phyloP scores from a whole-genome alignment of 2,888 invertebrate genomes.

The Morpho achilles region DNA sequence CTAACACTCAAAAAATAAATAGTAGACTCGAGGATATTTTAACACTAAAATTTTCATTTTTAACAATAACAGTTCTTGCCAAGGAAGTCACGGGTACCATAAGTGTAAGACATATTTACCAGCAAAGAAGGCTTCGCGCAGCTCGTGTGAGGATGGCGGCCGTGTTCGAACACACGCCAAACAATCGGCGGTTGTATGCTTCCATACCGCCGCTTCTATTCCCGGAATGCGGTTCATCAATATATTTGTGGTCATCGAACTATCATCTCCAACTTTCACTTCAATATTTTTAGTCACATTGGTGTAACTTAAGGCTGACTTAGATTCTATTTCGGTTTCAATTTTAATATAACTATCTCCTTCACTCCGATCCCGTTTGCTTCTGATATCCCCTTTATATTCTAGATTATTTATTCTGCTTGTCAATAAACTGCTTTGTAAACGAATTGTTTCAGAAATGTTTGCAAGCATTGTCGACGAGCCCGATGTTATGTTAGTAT shows the following conservation, averaged over 20 bases:
- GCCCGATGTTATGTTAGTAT: conserved; percentile 11
- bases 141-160: conserved; percentile 64
- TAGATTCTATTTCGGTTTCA: conserved; percentile 6
- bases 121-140: conserved; percentile 71
- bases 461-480: conserved; percentile 2
- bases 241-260: conserved; percentile 5
- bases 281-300: conserved; percentile 6
- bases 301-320: conserved; percentile 8
- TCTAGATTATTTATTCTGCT: neutral
- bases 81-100: too few species aligned
- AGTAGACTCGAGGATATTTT: too few species aligned
- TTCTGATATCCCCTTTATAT: neutral
- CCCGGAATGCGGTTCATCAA: conserved; percentile 7
- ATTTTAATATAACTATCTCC: conserved; percentile 3
- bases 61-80: too few species aligned
- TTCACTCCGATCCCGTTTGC: neutral
- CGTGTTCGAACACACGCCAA: conserved; percentile 61
- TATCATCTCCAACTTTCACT: conserved; percentile 11
- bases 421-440: neutral
- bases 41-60: too few species aligned
- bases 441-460: conserved; percentile 1
- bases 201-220: conserved; percentile 36
- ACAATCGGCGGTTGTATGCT: conserved; percentile 55
- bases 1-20: too few species aligned
- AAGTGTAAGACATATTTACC: conserved; percentile 36